Evolutionary conservation across 2,888 invertebrate genomes (phyloP).

Genomic region (Priocnemis perturbator): DNA sequence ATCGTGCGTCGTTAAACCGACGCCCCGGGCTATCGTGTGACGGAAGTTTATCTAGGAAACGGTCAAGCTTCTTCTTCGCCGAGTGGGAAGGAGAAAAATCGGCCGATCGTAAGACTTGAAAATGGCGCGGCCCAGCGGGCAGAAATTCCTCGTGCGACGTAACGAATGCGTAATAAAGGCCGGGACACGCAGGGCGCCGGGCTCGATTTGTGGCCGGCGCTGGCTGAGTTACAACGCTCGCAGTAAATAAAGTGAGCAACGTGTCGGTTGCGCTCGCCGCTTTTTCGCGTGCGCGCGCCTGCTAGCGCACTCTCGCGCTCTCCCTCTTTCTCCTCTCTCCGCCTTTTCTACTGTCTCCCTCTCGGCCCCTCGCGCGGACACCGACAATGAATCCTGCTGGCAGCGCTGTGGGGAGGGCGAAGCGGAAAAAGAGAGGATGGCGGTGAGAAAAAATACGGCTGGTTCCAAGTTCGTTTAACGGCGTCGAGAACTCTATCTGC

Average conservation of each 20-base stretch:
- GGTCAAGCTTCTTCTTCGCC: neutral
- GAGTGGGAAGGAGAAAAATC: neutral
- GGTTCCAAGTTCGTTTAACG: slow-evolving; percentile 56
- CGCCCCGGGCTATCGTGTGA: too few relatives aligned
- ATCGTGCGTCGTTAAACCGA: too few relatives aligned
- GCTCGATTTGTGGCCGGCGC: slow-evolving; percentile 42
- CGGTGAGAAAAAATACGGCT: slow-evolving; percentile 53
- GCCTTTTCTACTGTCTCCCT: neutral
- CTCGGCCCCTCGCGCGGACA: slow-evolving; percentile 17
- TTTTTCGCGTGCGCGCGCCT: slow-evolving; percentile 34
- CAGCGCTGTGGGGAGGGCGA: slow-evolving; percentile 17
- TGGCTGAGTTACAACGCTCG: slow-evolving; percentile 47
- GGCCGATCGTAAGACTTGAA: neutral
- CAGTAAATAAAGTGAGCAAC: slow-evolving; percentile 49
- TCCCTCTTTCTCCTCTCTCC: slow-evolving; percentile 15
- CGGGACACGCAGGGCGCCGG: slow-evolving; percentile 17
- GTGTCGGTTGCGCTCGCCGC: slow-evolving; percentile 38
- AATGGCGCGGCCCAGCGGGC: slow-evolving; percentile 12
- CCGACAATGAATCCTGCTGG: slow-evolving; percentile 52
- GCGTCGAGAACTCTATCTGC: slow-evolving; percentile 53
- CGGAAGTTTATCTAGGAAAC: too few relatives aligned
- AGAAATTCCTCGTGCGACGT: slow-evolving; percentile 18
- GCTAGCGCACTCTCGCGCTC: slow-evolving; percentile 15
- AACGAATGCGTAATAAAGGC: slow-evolving; percentile 38
- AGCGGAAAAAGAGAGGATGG: slow-evolving; percentile 32